Evolutionary conservation across 2,797 vertebrate species (phyloP).

Genomic region (Lagodon rhomboides): DNA sequence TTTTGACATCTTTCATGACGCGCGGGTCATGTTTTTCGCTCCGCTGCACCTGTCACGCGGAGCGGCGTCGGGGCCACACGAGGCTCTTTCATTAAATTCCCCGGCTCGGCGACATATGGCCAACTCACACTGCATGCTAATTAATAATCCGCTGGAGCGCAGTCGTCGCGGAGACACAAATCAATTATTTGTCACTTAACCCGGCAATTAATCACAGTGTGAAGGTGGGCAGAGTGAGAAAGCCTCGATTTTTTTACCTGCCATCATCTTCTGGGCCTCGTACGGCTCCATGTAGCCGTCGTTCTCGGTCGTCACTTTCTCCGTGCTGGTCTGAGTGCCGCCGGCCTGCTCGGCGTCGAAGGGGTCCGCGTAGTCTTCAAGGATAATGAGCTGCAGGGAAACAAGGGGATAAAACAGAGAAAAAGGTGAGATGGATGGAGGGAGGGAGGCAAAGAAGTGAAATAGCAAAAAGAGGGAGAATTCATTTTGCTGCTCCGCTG

Average conservation of each 20-base stretch:
- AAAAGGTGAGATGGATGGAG: conserved; percentile 33
- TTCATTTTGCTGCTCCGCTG: conserved; percentile 54
- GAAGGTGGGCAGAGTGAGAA: background rate
- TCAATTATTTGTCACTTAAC: conserved; percentile 20
- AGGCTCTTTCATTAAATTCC: conserved; percentile 54
- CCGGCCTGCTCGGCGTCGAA: conserved; percentile 93
- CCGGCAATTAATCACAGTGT: conserved; percentile 12
- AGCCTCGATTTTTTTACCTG: conserved; percentile 85
- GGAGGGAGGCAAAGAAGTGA: conserved; percentile 13
- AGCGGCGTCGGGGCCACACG: conserved; percentile 34
- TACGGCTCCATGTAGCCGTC: conserved; percentile 99
- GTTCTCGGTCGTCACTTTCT: conserved; percentile 91
- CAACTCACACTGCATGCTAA: conserved; percentile 50
- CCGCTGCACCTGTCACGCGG: conserved; percentile 71
- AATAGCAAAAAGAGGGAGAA: conserved; percentile 23
- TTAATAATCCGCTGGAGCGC: conserved; percentile 12
- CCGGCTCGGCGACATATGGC: conserved; percentile 58
- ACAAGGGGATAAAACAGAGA: conserved; percentile 2
- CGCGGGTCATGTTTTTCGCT: conserved; percentile 54
- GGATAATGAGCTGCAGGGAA: conserved; percentile 89
- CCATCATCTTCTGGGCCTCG: conserved; percentile 98
- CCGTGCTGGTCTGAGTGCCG: conserved; percentile 83
- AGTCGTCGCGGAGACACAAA: conserved; percentile 15
- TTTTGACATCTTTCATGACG: conserved; percentile 50
- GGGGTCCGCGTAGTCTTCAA: conserved; percentile 97